Conservation (phyloP, 1,140 invertebrate species). For the Maconellicoccus hirsutus region DNA sequence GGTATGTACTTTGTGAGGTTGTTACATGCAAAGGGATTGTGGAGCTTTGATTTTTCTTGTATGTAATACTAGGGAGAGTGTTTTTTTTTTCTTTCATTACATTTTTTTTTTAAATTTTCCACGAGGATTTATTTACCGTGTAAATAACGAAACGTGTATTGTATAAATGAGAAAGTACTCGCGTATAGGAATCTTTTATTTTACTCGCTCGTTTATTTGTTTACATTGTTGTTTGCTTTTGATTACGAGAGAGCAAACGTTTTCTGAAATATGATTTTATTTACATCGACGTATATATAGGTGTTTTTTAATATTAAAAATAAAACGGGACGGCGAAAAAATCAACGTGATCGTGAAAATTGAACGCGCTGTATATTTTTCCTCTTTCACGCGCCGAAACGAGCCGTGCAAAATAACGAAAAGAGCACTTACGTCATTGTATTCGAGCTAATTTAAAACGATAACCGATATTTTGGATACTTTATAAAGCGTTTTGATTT, state of each 20-base stretch:
- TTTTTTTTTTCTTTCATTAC: not conserved
- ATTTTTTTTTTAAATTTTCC: not conserved
- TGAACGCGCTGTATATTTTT: too few species aligned
- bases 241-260: constrained; percentile 2
- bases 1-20: not conserved
- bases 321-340: too few species aligned
- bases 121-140: constrained; percentile 8
- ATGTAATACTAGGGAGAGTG: not conserved
- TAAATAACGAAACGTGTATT: constrained; percentile 9
- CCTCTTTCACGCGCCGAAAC: too few species aligned
- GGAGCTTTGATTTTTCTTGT: not conserved
- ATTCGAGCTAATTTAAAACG: too few species aligned
- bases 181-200: constrained; percentile 4
- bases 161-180: constrained; percentile 9
- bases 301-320: too few species aligned
- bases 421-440: too few species aligned
- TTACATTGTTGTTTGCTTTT: constrained; percentile 9
- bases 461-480: too few species aligned
- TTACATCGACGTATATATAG: not conserved
- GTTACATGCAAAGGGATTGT: not conserved
- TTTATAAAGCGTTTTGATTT: too few species aligned
- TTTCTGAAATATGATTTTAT: constrained; percentile 6
- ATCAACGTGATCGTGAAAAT: too few species aligned
- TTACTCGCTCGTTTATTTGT: constrained; percentile 4
- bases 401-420: too few species aligned